Percentiles rank a stretch among this genome's conserved stretches.
Evolutionary conservation across 2,113 vertebrate species (phyloP).

Genomic region (Mus pahari): DNA sequence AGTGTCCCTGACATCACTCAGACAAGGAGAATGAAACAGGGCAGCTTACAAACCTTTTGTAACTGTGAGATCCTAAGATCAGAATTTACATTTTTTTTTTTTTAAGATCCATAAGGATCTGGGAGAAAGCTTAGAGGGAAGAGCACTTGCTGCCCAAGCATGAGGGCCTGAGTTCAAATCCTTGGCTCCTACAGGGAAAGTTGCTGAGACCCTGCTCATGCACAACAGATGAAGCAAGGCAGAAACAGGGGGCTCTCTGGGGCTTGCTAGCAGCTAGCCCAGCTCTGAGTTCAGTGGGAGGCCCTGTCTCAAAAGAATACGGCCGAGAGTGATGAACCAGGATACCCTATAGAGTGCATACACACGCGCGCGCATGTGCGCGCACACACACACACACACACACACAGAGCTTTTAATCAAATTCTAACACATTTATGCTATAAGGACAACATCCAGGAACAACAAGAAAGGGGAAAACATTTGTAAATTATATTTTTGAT

Average conservation of each 20-base stretch:
- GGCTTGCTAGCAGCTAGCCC: no score
- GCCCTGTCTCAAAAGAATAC: neutral
- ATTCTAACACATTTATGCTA: neutral
- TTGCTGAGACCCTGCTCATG: neutral
- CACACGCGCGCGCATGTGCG: neutral
- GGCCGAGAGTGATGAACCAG: neutral
- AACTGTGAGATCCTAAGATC: neutral
- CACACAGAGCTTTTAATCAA: neutral
- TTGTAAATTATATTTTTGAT: neutral
- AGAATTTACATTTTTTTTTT: neutral
- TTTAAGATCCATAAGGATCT: no score
- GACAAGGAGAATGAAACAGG: neutral
- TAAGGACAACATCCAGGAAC: constrained; percentile 14
- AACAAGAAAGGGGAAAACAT: neutral
- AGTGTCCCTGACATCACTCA: neutral
- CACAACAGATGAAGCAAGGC: neutral
- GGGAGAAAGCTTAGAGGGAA: neutral
- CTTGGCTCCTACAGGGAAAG: neutral
- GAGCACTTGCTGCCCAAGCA: neutral
- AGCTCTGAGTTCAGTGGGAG: neutral
- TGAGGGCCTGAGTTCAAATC: neutral
- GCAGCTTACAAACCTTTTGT: neutral
- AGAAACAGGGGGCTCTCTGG: neutral
- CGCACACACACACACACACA: neutral
- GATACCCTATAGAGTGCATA: neutral